Base-by-base conservation (phyloP, 2,888 invertebrate genomes). In the Aleiodes alternator region DNA sequence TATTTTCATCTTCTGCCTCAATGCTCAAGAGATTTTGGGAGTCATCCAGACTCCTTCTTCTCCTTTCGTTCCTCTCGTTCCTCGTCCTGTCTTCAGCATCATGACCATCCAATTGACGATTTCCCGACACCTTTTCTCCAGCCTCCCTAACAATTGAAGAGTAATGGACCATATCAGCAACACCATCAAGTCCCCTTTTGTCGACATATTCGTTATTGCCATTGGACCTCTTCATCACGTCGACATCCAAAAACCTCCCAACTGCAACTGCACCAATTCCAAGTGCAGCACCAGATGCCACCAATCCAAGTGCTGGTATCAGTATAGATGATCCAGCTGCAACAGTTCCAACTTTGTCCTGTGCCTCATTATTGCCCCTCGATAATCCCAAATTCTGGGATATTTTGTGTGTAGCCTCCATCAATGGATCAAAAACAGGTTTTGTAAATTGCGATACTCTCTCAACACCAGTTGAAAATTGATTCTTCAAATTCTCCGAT, bases 251-350 rank as follows among this genome's bases (percentile, higher is more conserved):
- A 76, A 94, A 92, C 79, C 95, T 91, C 8, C 95, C 95, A 76
- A 96, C 93, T 0, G 95, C 95, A 0, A 95, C 94, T 0, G 95
- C 95, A 5, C 95, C 95, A n/a, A 96, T 91, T 0, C 95, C 95
- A 31, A 96, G 88, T 1, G 96, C 96, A 0, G 96, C 95, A 12
- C 96, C 95, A n/a, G 95, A 95, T 9, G 95, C 95, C 84, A 96
- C 94, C 6, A 95, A 89, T 4, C 96, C 95, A 29, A 95, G 90
- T 0, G 95, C 95, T 16, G 95, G 95, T 43, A 89, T 87, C 1
- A 95, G 89, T 85, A 95, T 92, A 0, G 94, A 94, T 0, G 93
- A 92, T 0, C 92, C 92, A 0, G 93, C 92, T 2, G 91, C 90
- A 1, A 91, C 90, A 8, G 91, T 91, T 1, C 94, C 94, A 8